Percentiles rank a stretch among this genome's conserved stretches.
Conservation (phyloP, 2,888 invertebrate species). For the Mellilla xanthometata region DNA sequence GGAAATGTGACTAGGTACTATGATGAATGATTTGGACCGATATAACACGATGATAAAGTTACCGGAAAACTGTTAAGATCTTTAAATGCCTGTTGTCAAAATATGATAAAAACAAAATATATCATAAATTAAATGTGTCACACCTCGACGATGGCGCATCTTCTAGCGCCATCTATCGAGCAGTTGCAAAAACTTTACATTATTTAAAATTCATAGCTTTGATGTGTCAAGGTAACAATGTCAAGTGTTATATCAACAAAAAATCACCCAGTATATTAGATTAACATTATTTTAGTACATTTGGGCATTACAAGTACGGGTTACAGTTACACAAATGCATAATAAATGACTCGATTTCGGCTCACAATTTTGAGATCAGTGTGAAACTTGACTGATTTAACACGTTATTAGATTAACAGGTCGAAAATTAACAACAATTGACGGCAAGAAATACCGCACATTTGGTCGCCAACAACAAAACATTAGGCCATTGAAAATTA, state of each 20-base stretch:
- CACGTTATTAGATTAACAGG: constrained; percentile 30
- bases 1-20: constrained; percentile 50
- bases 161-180: too few relatives aligned
- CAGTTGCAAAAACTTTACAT: too few relatives aligned
- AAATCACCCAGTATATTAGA: constrained; percentile 12
- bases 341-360: constrained; percentile 63
- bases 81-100: too few relatives aligned
- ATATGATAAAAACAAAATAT: too few relatives aligned
- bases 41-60: constrained; percentile 1
- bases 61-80: too few relatives aligned
- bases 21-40: constrained; percentile 6
- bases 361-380: constrained; percentile 77
- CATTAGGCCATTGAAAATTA: constrained; percentile 33
- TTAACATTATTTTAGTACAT: constrained; percentile 28
- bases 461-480: constrained; percentile 42
- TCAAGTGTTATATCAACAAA: constrained; percentile 2
- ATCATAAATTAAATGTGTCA: too few relatives aligned
- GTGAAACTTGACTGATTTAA: constrained; percentile 51
- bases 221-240: too few relatives aligned
- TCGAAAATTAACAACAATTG: constrained; percentile 32
- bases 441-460: constrained; percentile 54
- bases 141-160: too few relatives aligned
- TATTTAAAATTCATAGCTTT: too few relatives aligned
- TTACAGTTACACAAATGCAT: constrained; percentile 52
- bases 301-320: constrained; percentile 47